These are phyloP conservation scores for Coryphaenoides rupestris DNA, from an alignment of 2,113 vertebrate species.

Conservation along the genomic window DNA sequence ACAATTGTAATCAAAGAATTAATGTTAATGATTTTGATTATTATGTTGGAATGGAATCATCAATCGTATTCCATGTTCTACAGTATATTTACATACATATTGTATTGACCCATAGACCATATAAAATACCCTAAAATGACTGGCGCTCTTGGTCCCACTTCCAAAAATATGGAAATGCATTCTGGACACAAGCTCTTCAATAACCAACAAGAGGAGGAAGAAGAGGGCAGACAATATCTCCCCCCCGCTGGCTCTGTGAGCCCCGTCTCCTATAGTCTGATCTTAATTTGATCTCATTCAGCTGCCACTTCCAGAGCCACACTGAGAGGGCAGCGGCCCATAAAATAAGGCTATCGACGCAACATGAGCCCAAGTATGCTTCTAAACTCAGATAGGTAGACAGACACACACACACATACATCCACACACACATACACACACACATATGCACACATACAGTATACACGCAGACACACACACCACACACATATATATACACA, in stretches of 20 bases:
- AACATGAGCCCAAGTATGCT: slow-evolving; percentile 51
- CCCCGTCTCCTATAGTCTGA: slow-evolving; percentile 64
- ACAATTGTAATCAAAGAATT: no score
- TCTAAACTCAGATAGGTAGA: slow-evolving; percentile 22
- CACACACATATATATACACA: neutral
- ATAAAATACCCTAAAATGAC: neutral
- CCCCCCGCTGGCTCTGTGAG: slow-evolving; percentile 53
- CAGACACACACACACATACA: slow-evolving; percentile 6
- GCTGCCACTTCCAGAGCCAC: slow-evolving; percentile 62
- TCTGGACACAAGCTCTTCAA: slow-evolving; percentile 9
- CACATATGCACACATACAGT: slow-evolving; percentile 10
- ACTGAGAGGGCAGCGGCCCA: slow-evolving; percentile 68
- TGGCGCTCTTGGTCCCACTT: slow-evolving; percentile 10
- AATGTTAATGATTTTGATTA: no score
- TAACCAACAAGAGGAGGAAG: slow-evolving; percentile 64
- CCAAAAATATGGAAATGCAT: slow-evolving; percentile 47
- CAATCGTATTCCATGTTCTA: no score
- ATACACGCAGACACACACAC: slow-evolving; percentile 1
- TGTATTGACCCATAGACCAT: no score
- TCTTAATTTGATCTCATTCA: slow-evolving; percentile 78
- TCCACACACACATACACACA: slow-evolving; percentile 1
- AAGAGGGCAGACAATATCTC: slow-evolving; percentile 64
- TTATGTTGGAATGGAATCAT: no score
- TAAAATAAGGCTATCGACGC: slow-evolving; percentile 73
- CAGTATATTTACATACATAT: no score